Evolutionary conservation across 2,888 invertebrate genomes (phyloP), one percentile per base, ranked within the genome.

Genomic region (Rotaria magnacalcarata): DNA sequence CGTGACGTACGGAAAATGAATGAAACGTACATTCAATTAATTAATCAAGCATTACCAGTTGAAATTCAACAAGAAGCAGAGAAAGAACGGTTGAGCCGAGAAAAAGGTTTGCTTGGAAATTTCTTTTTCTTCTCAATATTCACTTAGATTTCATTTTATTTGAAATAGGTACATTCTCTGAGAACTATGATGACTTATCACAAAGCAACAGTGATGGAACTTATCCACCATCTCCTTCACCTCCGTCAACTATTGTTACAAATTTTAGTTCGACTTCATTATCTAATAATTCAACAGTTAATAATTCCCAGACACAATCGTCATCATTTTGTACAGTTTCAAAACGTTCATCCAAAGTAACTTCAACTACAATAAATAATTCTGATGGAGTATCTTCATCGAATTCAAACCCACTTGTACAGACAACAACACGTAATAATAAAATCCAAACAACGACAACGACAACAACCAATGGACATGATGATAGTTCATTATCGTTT

Each of bases 1-100:
- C 94, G 94, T 90, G 96, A 96, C 91, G 96, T 98, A 89, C 94
- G 96, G 88, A 95, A 95, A 92, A 95, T 96, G 92, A 97, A 97
- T 92, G 95, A 96, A 92, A 96, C 96, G 92, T 96, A 96, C 92
- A 94, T 95, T 93, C 95, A 96, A 92, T 93, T 97, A 89, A 93
- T 97, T 92, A 94, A 95, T 90, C 95, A 96, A 92, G 96, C 97
- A 89, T 92, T 97, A 91, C 96, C 96, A 84, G 92, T 93, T 88
- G 94, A 94, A 91, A 92, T 90, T 87, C 91, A 90, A 87, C 88
- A 89, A 86, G 88, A 87, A 88, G 87, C 87, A 43, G 86, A 84
- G n/a, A 87, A 86, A 85, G 85, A 86, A 85, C 75, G 52, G 43
- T 43, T 75, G 34, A 85, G 14, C 21, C n/a, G 60, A 56, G 54